Base-by-base conservation (phyloP, 1,140 invertebrate genomes). In the Hyles euphorbiae region DNA sequence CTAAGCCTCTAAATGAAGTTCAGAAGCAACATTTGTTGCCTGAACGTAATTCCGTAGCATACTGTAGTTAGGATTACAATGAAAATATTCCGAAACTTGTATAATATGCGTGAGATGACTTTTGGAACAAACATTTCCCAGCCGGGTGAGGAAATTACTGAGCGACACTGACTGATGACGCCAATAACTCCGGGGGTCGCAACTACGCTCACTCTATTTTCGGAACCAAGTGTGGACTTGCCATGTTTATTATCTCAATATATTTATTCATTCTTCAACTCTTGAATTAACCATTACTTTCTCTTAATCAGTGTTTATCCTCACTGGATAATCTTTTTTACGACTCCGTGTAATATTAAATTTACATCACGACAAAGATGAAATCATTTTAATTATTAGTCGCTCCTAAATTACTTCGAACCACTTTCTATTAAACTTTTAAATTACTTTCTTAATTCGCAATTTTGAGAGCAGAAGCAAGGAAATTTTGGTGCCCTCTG, bases 111-210 rank as follows among this genome's bases (percentile, higher is more conserved):
- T 73, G 67, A 74, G 70, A 77, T 74, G 75, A 78, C 74, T 81
- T 83, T 74, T 72, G 70, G 72, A 78, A 76, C 70, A 78, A 78
- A 82, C 75, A 79, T 81, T 78, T 70, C 68, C 67, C 68, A 70
- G 63, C 63, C 61, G 55, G 61, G 67, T 71, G 66, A 74, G 77
- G 72, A 84, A 83, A 83, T 83, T 81, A 79, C 76, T 68, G 66
- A 80, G 67, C 72, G 81, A 83, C 81, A 80, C 70, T 82, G 81
- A 87, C 77, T 79, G 74, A 87, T 83, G 76, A 82, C 67, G 68
- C 70, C 77, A 81, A 84, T 84, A 87, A 82, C 74, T 81, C 73
- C 63, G 65, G 53, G 67, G 67, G 68, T 69, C 73, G 56, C 62
- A 63, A 56, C 60, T 53, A 66, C 44, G 48, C 65, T 59, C 54